Evolutionary conservation across 1,140 invertebrate genomes (phyloP).

Genomic region (Megathymus violae): DNA sequence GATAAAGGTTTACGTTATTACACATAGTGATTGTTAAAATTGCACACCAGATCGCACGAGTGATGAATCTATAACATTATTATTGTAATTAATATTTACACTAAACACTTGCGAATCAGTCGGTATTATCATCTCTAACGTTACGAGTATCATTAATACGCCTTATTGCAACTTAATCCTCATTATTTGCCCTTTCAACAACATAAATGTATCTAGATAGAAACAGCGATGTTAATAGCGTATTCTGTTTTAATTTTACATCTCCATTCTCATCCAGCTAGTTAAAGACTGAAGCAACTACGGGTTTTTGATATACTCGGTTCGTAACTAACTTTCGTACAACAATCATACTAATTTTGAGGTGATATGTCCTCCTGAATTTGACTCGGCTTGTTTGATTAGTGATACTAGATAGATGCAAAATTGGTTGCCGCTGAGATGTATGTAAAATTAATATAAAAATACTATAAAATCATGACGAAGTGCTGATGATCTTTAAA

Average conservation of each 20-base stretch:
- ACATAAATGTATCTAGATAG: slow-evolving; percentile 30
- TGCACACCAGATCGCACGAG: slow-evolving; percentile 60
- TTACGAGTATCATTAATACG: slow-evolving; percentile 36
- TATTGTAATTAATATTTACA: slow-evolving; percentile 74
- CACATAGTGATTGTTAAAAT: slow-evolving; percentile 36
- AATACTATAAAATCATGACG: no score
- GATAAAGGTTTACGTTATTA: slow-evolving; percentile 38
- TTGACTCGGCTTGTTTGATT: slow-evolving; percentile 40
- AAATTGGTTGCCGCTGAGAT: no score
- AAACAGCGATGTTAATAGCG: slow-evolving; percentile 10
- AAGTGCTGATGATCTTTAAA: no score
- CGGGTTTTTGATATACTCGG: slow-evolving; percentile 46
- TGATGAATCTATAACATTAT: slow-evolving; percentile 62
- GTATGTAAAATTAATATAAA: no score
- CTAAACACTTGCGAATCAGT: slow-evolving; percentile 76
- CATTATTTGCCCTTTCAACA: slow-evolving; percentile 36
- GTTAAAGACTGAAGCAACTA: slow-evolving; percentile 51
- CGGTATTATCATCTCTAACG: slow-evolving; percentile 56
- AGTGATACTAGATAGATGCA: slow-evolving; percentile 15
- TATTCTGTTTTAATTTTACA: slow-evolving; percentile 16
- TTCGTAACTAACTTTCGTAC: slow-evolving; percentile 51
- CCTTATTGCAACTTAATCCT: slow-evolving; percentile 48
- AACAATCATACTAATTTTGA: slow-evolving; percentile 47
- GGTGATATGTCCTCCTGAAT: slow-evolving; percentile 56
- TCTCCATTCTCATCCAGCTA: slow-evolving; percentile 34